phyloP scores from a whole-genome alignment of 2,888 invertebrate species.

The Lutraria lutraria region DNA sequence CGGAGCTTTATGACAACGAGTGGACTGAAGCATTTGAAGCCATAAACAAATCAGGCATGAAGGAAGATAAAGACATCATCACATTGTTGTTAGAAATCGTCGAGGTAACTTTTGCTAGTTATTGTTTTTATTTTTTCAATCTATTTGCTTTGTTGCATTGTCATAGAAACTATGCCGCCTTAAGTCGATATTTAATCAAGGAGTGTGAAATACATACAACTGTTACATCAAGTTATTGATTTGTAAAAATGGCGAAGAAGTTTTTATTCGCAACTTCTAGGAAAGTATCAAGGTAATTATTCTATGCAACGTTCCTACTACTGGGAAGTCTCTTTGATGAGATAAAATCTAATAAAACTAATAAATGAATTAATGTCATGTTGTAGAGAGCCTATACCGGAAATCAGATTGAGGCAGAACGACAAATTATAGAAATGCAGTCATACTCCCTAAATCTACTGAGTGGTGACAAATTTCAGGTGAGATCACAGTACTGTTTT shows the following conservation, averaged over 20 bases:
- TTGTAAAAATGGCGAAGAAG: no score
- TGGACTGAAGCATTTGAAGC: constrained; percentile 55
- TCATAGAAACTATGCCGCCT: no score
- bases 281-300: no score
- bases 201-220: no score
- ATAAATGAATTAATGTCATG: not conserved
- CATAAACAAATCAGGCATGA: not conserved
- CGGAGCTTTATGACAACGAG: constrained; percentile 49
- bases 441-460: not conserved
- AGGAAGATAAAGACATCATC: constrained; percentile 22
- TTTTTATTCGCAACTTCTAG: no score
- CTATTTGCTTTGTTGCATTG: no score
- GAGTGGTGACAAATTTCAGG: not conserved
- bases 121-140: no score
- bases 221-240: no score
- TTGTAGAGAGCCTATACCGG: not conserved
- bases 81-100: constrained; percentile 15
- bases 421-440: not conserved
- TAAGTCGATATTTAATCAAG: no score
- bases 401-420: not conserved
- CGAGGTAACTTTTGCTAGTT: not conserved
- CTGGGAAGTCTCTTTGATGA: no score
- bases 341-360: no score
- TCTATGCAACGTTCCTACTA: no score
- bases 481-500: not conserved